phyloP scores from a whole-genome alignment of 2,113 vertebrate species.

The Sclerurus mexicanus region DNA sequence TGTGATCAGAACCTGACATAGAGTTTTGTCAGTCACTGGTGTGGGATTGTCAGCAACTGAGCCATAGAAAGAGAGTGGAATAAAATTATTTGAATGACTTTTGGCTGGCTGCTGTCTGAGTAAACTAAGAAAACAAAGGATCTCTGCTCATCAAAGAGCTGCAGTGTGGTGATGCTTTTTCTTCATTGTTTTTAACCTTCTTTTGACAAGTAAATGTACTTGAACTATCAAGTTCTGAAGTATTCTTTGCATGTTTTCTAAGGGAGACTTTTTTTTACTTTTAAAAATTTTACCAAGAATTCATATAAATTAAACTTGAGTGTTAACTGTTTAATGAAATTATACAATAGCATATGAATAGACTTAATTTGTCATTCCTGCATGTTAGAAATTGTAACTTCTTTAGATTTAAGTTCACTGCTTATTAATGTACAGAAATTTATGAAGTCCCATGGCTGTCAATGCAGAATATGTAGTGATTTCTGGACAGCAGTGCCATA shows the following conservation, averaged over 20 bases:
- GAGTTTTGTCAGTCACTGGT: neutral
- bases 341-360: neutral
- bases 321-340: neutral
- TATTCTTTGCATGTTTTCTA: neutral
- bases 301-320: neutral
- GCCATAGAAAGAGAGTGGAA: neutral
- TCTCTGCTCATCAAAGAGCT: neutral
- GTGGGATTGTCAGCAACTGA: neutral
- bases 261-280: neutral
- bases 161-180: neutral
- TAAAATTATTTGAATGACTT: neutral
- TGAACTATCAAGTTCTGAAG: neutral
- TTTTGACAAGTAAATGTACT: neutral
- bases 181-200: neutral
- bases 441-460: neutral
- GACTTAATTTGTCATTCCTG: neutral
- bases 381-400: neutral
- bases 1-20: neutral
- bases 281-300: neutral
- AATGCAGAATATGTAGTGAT: neutral
- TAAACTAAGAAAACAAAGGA: neutral
- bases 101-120: neutral
- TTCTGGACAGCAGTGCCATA: neutral
- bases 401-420: neutral
- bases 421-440: neutral